These are phyloP conservation scores for Heliconius erato DNA, from an alignment of 2,888 invertebrate genomes.

Conservation along the genomic window DNA sequence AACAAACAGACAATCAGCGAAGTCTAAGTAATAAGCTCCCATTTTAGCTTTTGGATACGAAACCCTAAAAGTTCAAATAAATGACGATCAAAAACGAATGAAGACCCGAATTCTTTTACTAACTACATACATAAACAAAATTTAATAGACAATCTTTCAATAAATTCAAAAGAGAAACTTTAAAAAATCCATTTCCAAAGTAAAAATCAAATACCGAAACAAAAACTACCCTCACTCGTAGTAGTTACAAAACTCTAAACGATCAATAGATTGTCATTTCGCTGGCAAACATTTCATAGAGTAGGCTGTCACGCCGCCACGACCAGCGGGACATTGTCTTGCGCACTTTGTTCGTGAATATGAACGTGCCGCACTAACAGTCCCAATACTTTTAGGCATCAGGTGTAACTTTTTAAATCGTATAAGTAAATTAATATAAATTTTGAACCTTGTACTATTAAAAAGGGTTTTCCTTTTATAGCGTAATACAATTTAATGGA, in stretches of 20 bases:
- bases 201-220: not conserved
- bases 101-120: too few relatives aligned
- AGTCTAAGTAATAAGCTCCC: too few relatives aligned
- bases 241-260: slow-evolving; percentile 46
- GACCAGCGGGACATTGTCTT: slow-evolving; percentile 34
- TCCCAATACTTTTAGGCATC: slow-evolving; percentile 29
- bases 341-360: slow-evolving; percentile 35
- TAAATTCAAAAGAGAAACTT: too few relatives aligned
- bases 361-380: not conserved
- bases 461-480: slow-evolving; percentile 9
- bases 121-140: too few relatives aligned
- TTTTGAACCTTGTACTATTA: slow-evolving; percentile 12
- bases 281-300: slow-evolving; percentile 21
- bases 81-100: too few relatives aligned
- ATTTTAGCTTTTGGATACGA: too few relatives aligned
- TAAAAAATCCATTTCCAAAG: too few relatives aligned
- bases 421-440: slow-evolving; percentile 10
- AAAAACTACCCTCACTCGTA: not conserved
- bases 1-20: too few relatives aligned
- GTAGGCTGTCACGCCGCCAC: slow-evolving; percentile 22
- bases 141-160: too few relatives aligned
- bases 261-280: slow-evolving; percentile 32
- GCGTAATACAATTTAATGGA: slow-evolving; percentile 4
- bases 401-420: slow-evolving; percentile 19
- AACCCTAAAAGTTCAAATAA: too few relatives aligned